Evolutionary conservation across 2,888 invertebrate species (phyloP).

Genomic region (Celastrina argiolus): DNA sequence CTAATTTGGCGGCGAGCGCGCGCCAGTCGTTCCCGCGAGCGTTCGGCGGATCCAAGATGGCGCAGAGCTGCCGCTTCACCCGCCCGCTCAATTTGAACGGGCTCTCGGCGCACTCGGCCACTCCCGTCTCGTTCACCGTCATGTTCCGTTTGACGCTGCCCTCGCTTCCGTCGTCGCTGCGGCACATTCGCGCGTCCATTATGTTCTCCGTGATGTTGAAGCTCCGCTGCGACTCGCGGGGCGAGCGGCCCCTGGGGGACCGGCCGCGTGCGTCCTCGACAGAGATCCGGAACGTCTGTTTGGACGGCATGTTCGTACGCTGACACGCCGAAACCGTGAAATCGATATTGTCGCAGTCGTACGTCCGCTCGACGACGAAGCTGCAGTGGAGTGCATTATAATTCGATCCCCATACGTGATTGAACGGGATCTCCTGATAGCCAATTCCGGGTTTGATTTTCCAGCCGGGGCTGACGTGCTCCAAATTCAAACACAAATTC

Average conservation of each 20-base stretch:
- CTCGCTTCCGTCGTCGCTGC: constrained; percentile 70
- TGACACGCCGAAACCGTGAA: constrained; percentile 69
- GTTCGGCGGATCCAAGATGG: constrained; percentile 93
- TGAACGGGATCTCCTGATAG: constrained; percentile 92
- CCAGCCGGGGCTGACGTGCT: constrained; percentile 93
- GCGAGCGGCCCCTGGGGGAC: constrained; percentile 67
- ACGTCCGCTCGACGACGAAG: constrained; percentile 87
- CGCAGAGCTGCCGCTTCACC: constrained; percentile 74
- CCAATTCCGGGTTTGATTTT: constrained; percentile 91
- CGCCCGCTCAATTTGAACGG: constrained; percentile 79
- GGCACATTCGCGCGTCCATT: constrained; percentile 66
- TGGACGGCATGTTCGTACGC: constrained; percentile 70
- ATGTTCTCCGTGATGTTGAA: constrained; percentile 73
- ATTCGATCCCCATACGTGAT: constrained; percentile 92
- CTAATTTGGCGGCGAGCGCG: constrained; percentile 93
- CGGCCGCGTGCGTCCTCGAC: constrained; percentile 66
- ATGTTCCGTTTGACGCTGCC: constrained; percentile 69
- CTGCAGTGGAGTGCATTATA: constrained; percentile 94
- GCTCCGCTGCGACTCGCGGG: constrained; percentile 68
- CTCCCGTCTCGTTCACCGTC: constrained; percentile 79
- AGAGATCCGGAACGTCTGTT: constrained; percentile 71
- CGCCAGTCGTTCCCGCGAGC: constrained; percentile 97
- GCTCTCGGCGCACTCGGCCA: constrained; percentile 79
- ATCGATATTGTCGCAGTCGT: constrained; percentile 73
- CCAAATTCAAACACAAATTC: constrained; percentile 91